Conservation (phyloP, 2,888 invertebrate genomes). For the Drosophila mercatorum region DNA sequence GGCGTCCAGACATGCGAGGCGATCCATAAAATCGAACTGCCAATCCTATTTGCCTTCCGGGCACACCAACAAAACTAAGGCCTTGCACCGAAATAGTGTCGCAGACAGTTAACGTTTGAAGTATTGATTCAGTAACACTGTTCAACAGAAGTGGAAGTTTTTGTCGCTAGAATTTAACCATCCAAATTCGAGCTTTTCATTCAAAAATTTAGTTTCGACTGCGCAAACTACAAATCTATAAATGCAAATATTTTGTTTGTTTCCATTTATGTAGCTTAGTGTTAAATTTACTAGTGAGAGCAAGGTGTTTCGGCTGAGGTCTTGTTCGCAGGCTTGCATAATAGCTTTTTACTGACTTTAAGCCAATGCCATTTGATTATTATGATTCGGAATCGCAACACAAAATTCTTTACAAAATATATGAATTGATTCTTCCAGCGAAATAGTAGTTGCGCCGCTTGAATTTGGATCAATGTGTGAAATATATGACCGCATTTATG, state of each 20-base stretch:
- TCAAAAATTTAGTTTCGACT: neutral
- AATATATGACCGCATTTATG: slow-evolving; percentile 5
- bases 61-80: slow-evolving; percentile 9
- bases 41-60: slow-evolving; percentile 27
- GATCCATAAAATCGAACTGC: slow-evolving; percentile 29
- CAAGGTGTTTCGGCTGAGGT: neutral
- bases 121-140: slow-evolving; percentile 42
- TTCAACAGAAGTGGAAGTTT: neutral
- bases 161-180: neutral
- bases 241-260: neutral
- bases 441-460: no score
- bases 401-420: neutral
- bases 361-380: no score
- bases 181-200: neutral
- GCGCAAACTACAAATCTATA: no score
- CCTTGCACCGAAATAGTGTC: slow-evolving; percentile 17
- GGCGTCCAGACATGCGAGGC: slow-evolving; percentile 41
- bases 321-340: neutral
- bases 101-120: slow-evolving; percentile 3
- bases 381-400: no score
- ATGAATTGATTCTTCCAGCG: neutral
- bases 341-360: neutral
- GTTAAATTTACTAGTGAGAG: neutral
- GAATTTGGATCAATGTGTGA: slow-evolving; percentile 12
- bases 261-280: neutral